Percentiles rank a stretch among this genome's conserved stretches.
phyloP scores from a whole-genome alignment of 2,888 invertebrate genomes.

The Dicranocentrus wangi region DNA sequence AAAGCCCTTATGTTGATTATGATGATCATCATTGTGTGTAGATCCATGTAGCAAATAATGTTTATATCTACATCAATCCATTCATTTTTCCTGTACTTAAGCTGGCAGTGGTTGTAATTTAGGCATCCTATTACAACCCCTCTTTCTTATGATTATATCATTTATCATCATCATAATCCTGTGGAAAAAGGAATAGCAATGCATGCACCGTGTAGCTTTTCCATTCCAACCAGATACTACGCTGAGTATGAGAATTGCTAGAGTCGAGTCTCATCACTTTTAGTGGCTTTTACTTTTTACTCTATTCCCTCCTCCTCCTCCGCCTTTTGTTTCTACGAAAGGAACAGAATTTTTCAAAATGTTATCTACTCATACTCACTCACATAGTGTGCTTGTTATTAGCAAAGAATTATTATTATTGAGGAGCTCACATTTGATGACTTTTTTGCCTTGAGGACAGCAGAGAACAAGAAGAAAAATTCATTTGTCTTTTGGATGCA shows the following conservation, averaged over 20 bases:
- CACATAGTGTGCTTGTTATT: background rate
- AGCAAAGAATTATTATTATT: constrained; percentile 7
- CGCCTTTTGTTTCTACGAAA: background rate
- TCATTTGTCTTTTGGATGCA: background rate
- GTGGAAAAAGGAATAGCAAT: no score
- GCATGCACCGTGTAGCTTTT: no score
- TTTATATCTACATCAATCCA: constrained; percentile 22
- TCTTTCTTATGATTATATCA: constrained; percentile 29
- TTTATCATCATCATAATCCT: constrained; percentile 16
- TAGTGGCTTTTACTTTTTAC: background rate
- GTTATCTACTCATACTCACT: background rate
- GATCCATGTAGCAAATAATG: constrained; percentile 29
- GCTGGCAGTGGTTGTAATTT: constrained; percentile 7
- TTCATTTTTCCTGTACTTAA: background rate
- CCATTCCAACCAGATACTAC: no score
- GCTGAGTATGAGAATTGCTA: no score
- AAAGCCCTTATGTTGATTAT: constrained; percentile 26
- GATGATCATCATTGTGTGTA: constrained; percentile 18
- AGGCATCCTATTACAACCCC: constrained; percentile 19
- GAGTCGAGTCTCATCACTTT: constrained; percentile 1
- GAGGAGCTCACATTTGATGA: constrained; percentile 16
- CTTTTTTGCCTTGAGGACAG: background rate
- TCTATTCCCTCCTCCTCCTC: background rate
- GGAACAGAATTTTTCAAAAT: no score
- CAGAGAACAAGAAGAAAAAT: background rate